phyloP scores from a whole-genome alignment of 2,797 vertebrate genomes.

The Miichthys miiuy region DNA sequence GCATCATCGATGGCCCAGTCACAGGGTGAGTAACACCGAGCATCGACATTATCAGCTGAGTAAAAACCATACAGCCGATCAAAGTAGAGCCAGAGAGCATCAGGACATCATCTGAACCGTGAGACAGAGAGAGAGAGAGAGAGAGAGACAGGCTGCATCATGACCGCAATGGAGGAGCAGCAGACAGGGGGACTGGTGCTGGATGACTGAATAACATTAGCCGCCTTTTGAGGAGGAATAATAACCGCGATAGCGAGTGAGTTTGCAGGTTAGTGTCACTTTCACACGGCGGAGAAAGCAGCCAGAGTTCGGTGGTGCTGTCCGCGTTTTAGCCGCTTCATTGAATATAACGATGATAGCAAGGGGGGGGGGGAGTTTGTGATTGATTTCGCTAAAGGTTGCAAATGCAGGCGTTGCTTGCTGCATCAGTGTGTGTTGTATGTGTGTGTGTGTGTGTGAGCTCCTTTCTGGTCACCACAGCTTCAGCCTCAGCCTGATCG shows the following conservation, averaged over 20 bases:
- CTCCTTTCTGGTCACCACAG: not conserved
- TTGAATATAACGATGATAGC: not conserved
- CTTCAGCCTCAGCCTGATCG: constrained; percentile 4
- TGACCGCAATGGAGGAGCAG: constrained; percentile 74
- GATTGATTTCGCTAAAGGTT: constrained; percentile 35
- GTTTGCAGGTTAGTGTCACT: constrained; percentile 18
- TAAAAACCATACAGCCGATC: not conserved
- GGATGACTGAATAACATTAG: constrained; percentile 50
- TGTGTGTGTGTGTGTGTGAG: constrained; percentile 3
- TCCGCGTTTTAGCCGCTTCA: not conserved
- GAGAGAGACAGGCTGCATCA: constrained; percentile 47
- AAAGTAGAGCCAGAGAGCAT: not conserved
- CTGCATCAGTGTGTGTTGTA: constrained; percentile 37
- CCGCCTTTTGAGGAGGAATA: constrained; percentile 45
- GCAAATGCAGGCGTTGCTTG: constrained; percentile 32
- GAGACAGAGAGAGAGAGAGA: too few relatives aligned
- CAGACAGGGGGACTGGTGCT: constrained; percentile 44
- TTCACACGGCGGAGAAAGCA: not conserved
- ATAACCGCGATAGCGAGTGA: constrained; percentile 10
- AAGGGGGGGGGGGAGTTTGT: constrained; percentile 11
- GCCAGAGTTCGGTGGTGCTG: accelerated
- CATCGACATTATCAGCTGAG: constrained; percentile 21
- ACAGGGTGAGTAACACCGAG: constrained; percentile 58
- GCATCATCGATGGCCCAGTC: constrained; percentile 70
- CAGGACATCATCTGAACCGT: constrained; percentile 23